These are phyloP conservation scores for Periophthalmus modestus DNA, from an alignment of 2,113 vertebrate species.

Conservation along the genomic window DNA sequence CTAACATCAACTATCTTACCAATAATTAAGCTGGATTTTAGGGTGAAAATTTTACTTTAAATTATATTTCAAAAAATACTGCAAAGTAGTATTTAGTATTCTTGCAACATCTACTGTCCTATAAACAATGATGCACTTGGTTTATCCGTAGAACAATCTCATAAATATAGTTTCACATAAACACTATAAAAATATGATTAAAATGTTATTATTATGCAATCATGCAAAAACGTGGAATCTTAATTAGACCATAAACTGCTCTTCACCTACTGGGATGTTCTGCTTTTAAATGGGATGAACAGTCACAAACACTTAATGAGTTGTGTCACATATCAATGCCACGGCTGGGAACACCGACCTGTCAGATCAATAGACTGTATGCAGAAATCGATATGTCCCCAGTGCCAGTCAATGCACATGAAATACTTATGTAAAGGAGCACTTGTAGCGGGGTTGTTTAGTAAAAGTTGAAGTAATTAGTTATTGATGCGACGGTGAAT, in stretches of 20 bases:
- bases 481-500: not conserved
- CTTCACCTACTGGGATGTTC: not conserved
- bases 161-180: not conserved
- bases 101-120: too few relatives aligned
- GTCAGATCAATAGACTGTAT: not conserved
- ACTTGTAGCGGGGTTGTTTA: not conserved
- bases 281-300: conserved; percentile 6
- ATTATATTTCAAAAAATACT: too few relatives aligned
- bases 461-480: conserved; percentile 8
- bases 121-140: too few relatives aligned
- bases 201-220: not conserved
- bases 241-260: not conserved
- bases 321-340: conserved; percentile 9
- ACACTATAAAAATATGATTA: not conserved
- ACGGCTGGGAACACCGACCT: not conserved
- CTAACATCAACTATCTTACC: too few relatives aligned
- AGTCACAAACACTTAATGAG: conserved; percentile 9
- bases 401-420: not conserved
- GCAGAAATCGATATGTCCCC: not conserved
- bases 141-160: not conserved
- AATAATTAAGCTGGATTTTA: too few relatives aligned
- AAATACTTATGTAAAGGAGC: not conserved
- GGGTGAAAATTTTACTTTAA: too few relatives aligned
- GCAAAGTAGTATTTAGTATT: too few relatives aligned
- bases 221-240: not conserved